A percentile compares a stretch with the other conserved stretches of the same genome.
Evolutionary conservation across 2,113 vertebrate genomes (phyloP).

Genomic region (Okapia johnstoni): DNA sequence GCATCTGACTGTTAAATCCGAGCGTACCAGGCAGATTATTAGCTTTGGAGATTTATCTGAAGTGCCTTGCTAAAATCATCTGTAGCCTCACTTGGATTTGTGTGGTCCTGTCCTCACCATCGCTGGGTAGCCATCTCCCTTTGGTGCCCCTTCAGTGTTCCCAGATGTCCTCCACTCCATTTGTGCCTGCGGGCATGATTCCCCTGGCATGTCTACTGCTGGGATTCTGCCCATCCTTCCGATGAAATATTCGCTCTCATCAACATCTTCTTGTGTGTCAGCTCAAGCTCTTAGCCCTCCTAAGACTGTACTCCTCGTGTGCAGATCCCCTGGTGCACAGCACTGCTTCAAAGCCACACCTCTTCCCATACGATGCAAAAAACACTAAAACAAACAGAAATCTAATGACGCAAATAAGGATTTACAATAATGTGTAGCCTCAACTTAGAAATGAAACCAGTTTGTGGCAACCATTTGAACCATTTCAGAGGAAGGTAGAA

Average conservation of each 20-base stretch:
- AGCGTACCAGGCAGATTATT: rapidly evolving
- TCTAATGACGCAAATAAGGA: background rate
- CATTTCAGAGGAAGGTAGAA: background rate
- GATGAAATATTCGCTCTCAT: rapidly evolving
- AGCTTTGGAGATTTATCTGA: background rate
- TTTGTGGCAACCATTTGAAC: background rate
- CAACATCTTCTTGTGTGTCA: rapidly evolving
- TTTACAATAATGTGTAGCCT: background rate
- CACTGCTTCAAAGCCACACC: background rate
- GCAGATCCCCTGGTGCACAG: background rate
- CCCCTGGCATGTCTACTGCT: background rate
- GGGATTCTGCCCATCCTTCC: background rate
- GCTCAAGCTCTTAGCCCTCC: background rate
- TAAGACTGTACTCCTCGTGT: rapidly evolving
- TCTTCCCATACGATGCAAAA: background rate
- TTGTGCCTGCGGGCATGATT: rapidly evolving
- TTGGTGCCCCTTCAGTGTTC: background rate
- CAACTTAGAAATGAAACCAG: background rate
- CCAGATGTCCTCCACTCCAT: background rate
- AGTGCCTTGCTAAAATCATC: background rate
- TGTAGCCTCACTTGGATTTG: background rate
- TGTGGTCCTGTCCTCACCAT: rapidly evolving
- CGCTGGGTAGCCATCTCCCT: rapidly evolving
- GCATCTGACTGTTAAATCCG: background rate
- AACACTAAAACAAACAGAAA: background rate